Conservation (phyloP, 2,113 vertebrate species). For the Mesembrinibis cayennensis region DNA sequence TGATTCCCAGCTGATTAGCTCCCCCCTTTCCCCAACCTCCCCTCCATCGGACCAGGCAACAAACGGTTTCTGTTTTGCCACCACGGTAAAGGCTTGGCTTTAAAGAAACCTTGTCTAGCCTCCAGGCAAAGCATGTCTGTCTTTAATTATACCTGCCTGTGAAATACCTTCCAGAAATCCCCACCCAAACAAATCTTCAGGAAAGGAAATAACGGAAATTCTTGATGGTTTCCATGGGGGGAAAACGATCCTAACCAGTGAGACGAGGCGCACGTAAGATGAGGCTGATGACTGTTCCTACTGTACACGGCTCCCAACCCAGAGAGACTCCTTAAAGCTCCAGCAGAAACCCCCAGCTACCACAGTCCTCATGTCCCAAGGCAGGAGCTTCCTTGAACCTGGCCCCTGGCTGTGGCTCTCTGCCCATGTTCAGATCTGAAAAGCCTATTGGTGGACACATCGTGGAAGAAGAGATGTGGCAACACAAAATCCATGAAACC, state of each 20-base stretch:
- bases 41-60: background rate
- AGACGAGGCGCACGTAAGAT: constrained; percentile 45
- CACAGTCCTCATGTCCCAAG: background rate
- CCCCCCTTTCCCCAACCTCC: background rate
- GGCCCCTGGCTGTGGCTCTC: background rate
- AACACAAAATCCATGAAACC: background rate
- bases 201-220: constrained; percentile 68
- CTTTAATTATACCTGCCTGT: constrained; percentile 64
- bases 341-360: background rate
- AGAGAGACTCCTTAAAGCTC: background rate
- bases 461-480: background rate
- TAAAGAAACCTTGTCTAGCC: constrained; percentile 18
- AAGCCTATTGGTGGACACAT: background rate
- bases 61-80: constrained; percentile 20
- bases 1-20: constrained; percentile 42
- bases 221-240: constrained; percentile 48
- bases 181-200: constrained; percentile 64
- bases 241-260: constrained; percentile 33
- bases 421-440: background rate
- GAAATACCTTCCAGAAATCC: constrained; percentile 67
- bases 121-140: constrained; percentile 27
- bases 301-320: background rate
- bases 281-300: constrained; percentile 27
- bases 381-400: background rate
- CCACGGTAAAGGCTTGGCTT: background rate